Conservation (phyloP, 2,888 invertebrate species). For the Stenodema calcarata region DNA sequence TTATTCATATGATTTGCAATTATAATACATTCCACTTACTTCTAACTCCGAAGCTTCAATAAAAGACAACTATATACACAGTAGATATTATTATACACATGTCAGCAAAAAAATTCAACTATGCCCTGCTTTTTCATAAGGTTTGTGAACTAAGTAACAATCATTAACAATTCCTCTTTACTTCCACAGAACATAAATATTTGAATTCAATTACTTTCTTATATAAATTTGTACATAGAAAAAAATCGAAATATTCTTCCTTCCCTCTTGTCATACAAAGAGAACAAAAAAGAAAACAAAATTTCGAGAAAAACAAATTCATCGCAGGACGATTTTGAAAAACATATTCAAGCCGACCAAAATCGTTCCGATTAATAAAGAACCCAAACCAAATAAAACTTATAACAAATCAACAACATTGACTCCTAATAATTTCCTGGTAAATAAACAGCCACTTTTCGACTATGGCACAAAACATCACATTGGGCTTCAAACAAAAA, state of each 20-base stretch:
- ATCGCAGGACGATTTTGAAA: not conserved
- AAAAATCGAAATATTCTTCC: not conserved
- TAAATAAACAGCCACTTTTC: conserved; percentile 51
- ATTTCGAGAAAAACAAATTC: not conserved
- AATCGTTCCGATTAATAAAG: not conserved
- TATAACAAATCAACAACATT: conserved; percentile 43
- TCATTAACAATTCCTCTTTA: conserved; percentile 18
- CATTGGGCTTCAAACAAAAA: conserved; percentile 32
- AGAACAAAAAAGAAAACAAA: not conserved
- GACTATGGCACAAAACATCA: conserved; percentile 53
- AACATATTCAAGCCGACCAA: not conserved
- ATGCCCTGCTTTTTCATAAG: conserved; percentile 22
- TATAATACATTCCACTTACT: conserved; percentile 52
- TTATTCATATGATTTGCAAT: conserved; percentile 56
- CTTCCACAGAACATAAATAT: not conserved
- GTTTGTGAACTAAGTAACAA: conserved; percentile 10
- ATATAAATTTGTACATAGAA: not conserved
- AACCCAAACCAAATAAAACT: conserved; percentile 6
- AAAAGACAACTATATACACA: conserved; percentile 52
- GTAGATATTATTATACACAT: conserved; percentile 49
- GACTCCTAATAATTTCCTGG: conserved; percentile 1
- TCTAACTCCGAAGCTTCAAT: conserved; percentile 53
- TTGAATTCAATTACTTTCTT: not conserved
- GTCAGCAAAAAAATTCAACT: conserved; percentile 50
- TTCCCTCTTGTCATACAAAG: not conserved